phyloP scores from a whole-genome alignment of 2,113 vertebrate species.

The Embiotoca jacksoni region DNA sequence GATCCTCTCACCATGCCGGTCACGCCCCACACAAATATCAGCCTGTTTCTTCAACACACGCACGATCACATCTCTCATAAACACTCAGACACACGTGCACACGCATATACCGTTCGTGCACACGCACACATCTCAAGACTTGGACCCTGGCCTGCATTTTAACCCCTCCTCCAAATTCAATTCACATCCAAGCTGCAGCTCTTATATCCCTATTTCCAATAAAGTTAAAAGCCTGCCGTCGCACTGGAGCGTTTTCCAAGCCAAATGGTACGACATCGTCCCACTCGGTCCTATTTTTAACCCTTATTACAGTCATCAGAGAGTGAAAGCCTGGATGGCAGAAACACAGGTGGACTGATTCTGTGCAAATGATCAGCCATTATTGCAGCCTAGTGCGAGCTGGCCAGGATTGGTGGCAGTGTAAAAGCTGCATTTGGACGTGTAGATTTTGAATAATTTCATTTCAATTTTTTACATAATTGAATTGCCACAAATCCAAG shows the following conservation, averaged over 20 bases:
- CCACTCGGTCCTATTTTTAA: constrained; percentile 66
- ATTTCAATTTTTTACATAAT: neutral
- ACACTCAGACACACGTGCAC: neutral
- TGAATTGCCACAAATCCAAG: neutral
- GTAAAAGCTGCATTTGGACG: neutral
- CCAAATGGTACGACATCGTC: constrained; percentile 50
- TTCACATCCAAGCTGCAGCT: constrained; percentile 22
- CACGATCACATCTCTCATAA: constrained; percentile 14
- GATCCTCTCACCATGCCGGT: constrained; percentile 79
- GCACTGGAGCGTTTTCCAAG: constrained; percentile 34
- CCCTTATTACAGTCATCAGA: constrained; percentile 65
- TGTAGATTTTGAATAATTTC: neutral
- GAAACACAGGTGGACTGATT: constrained; percentile 52
- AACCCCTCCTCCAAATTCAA: neutral
- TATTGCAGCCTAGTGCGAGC: neutral
- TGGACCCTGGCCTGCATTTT: constrained; percentile 1
- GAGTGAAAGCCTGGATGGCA: constrained; percentile 47
- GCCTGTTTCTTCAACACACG: constrained; percentile 54
- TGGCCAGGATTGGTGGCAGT: constrained; percentile 6
- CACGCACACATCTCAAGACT: constrained; percentile 16
- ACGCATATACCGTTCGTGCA: neutral
- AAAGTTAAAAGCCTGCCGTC: constrained; percentile 51
- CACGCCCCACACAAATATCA: constrained; percentile 78
- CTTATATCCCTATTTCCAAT: constrained; percentile 22
- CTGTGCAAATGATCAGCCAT: constrained; percentile 35